These are phyloP conservation scores for Tamias sibiricus DNA, from an alignment of 2,113 vertebrate species.

Conservation along the genomic window DNA sequence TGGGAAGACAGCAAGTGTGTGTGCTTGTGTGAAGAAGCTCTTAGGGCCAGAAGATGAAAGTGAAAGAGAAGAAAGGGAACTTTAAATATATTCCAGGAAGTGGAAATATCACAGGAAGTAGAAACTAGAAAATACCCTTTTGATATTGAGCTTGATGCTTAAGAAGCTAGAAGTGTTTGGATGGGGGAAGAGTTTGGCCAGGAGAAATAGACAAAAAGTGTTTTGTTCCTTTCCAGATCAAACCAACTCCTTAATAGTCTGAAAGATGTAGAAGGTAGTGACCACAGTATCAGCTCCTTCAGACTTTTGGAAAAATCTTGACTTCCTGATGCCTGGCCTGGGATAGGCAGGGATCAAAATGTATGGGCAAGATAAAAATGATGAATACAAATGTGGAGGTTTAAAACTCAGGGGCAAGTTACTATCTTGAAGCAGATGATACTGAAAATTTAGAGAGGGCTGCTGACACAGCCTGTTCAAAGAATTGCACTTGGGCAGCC, in stretches of 20 bases:
- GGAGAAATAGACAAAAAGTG: not conserved
- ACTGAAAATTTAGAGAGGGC: not conserved
- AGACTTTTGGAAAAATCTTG: conserved; percentile 44
- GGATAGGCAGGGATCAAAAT: conserved; percentile 5
- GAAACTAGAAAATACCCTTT: conserved; percentile 1
- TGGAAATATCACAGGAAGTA: not conserved
- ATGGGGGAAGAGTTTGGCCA: not conserved
- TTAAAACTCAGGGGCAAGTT: conserved; percentile 51
- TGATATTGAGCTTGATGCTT: not conserved
- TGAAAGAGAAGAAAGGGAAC: conserved; percentile 50
- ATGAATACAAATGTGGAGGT: not conserved
- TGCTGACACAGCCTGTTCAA: not conserved
- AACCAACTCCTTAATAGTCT: not conserved
- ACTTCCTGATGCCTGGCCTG: conserved; percentile 1
- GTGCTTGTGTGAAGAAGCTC: not conserved
- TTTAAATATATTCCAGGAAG: no score
- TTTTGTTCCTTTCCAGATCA: not conserved
- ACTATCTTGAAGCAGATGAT: not conserved
- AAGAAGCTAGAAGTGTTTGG: not conserved
- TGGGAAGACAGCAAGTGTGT: not conserved
- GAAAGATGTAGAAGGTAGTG: not conserved
- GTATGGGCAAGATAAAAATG: conserved; percentile 21
- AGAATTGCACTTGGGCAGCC: not conserved
- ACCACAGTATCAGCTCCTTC: not conserved
- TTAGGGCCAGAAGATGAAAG: not conserved